phyloP scores from a whole-genome alignment of 2,113 vertebrate genomes.

The Pelecanus crispus region DNA sequence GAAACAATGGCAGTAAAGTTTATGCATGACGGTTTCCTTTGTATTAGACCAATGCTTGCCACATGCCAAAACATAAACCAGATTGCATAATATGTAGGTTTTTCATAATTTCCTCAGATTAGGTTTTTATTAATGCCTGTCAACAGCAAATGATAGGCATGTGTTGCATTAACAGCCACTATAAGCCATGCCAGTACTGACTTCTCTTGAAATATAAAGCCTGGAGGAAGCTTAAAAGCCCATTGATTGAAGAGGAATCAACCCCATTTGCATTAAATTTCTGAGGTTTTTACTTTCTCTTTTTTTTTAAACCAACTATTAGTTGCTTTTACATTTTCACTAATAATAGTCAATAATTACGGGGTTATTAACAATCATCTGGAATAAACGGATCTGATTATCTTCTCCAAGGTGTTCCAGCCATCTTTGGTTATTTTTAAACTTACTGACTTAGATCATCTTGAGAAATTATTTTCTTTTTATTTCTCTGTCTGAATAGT shows the following conservation, averaged over 20 bases:
- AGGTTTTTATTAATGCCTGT: slow-evolving; percentile 86
- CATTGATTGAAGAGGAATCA: slow-evolving; percentile 40
- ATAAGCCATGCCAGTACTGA: slow-evolving; percentile 46
- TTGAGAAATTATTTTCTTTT: neutral
- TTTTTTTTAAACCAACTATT: neutral
- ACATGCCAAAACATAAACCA: slow-evolving; percentile 81
- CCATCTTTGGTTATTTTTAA: slow-evolving; percentile 6
- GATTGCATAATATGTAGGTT: slow-evolving; percentile 76
- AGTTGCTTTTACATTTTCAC: slow-evolving; percentile 14
- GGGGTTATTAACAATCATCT: slow-evolving; percentile 1
- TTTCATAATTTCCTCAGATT: slow-evolving; percentile 86
- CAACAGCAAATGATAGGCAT: slow-evolving; percentile 79
- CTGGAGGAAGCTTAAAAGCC: slow-evolving; percentile 29
- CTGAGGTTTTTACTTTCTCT: neutral
- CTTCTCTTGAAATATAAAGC: slow-evolving; percentile 59
- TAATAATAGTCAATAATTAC: neutral
- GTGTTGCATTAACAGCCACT: slow-evolving; percentile 70
- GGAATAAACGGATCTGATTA: slow-evolving; percentile 22
- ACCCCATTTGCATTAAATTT: slow-evolving; percentile 14
- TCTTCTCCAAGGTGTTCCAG: neutral
- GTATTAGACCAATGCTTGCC: slow-evolving; percentile 67
- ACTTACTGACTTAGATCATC: slow-evolving; percentile 9
- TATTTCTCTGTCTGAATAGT: slow-evolving; percentile 8
- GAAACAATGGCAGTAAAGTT: slow-evolving; percentile 60
- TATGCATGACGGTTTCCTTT: slow-evolving; percentile 58